Evolutionary conservation across 2,113 vertebrate genomes (phyloP).

Genomic region (Isurus oxyrinchus): DNA sequence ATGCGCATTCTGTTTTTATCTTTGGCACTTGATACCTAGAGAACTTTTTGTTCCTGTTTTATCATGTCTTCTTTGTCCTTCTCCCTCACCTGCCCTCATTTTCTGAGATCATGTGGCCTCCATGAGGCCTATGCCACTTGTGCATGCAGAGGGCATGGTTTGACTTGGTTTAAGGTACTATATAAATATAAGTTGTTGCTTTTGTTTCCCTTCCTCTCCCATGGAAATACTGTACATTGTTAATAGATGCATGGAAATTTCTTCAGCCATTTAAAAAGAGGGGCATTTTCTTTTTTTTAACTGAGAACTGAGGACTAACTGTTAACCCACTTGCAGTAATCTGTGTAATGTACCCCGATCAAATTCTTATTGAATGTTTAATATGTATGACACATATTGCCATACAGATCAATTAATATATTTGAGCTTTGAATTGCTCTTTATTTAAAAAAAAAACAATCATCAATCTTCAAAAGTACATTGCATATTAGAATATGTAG

Average conservation of each 20-base stretch:
- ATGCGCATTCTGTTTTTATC: not conserved
- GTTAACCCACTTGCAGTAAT: not conserved
- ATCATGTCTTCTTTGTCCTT: not conserved
- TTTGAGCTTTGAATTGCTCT: not conserved
- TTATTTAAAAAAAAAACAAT: not conserved
- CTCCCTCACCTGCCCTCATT: accelerated
- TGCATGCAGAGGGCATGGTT: not conserved
- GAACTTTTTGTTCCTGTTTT: not conserved
- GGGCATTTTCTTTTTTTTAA: not conserved
- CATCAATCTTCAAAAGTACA: not conserved
- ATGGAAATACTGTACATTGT: not conserved
- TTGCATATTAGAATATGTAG: not conserved
- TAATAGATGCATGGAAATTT: not conserved
- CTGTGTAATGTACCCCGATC: not conserved
- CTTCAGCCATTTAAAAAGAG: not conserved
- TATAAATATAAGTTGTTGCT: not conserved
- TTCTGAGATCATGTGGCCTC: too few species aligned
- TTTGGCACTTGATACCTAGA: not conserved
- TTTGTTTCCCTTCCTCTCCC: not conserved
- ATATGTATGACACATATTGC: not conserved
- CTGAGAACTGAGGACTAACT: not conserved
- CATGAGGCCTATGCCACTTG: not conserved
- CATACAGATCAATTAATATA: not conserved
- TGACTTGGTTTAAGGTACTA: not conserved
- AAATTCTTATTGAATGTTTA: not conserved